phyloP scores from a whole-genome alignment of 2,113 vertebrate genomes.

The Datnioides undecimradiatus region DNA sequence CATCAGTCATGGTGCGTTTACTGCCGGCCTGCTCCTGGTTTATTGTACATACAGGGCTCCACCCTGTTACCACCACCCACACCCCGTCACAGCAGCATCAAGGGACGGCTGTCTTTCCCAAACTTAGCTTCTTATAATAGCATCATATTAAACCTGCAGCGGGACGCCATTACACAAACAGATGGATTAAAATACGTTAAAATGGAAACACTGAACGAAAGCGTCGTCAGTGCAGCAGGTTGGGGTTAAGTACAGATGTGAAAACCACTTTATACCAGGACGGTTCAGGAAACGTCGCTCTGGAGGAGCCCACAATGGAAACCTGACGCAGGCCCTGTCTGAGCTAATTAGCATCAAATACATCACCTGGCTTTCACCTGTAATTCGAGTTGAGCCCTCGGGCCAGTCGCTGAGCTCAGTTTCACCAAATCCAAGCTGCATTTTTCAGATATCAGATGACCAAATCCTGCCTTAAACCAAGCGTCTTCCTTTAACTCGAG shows the following conservation, averaged over 20 bases:
- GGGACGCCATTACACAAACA: neutral
- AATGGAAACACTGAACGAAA: neutral
- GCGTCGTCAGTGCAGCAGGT: neutral
- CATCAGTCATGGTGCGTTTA: neutral
- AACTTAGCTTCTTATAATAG: neutral
- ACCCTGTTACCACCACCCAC: neutral
- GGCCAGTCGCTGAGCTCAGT: neutral
- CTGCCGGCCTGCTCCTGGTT: too few species aligned
- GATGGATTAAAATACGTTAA: neutral
- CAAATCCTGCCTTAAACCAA: neutral
- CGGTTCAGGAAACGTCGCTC: neutral
- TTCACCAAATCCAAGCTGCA: neutral
- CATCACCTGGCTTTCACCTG: constrained; percentile 49
- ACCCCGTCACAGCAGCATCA: neutral
- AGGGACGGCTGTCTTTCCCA: neutral
- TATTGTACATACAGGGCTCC: neutral
- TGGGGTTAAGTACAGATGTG: neutral
- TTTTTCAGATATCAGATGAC: constrained; percentile 20
- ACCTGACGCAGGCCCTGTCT: neutral
- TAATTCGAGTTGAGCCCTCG: constrained; percentile 14
- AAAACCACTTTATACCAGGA: neutral
- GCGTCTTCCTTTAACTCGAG: too few species aligned
- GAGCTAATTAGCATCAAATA: constrained; percentile 5
- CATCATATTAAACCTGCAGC: too few species aligned
- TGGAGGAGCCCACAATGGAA: neutral